Percentiles rank a stretch among this genome's conserved stretches.
phyloP scores from a whole-genome alignment of 1,140 invertebrate species.

The Marisa cornuarietis region DNA sequence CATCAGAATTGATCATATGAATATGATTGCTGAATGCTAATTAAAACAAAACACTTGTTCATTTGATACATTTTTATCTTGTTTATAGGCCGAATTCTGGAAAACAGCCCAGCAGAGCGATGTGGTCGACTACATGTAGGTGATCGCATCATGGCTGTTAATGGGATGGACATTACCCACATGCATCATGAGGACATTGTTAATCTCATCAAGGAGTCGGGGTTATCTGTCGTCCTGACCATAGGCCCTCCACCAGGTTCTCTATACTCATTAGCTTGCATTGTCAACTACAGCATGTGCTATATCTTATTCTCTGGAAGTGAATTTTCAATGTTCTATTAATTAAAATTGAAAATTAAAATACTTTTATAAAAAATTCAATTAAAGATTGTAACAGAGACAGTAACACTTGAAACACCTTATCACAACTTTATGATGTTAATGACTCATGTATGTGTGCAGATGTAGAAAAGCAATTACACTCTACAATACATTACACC shows the following conservation, averaged over 20 bases:
- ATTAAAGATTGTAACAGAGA: too few relatives aligned
- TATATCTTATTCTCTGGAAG: not conserved
- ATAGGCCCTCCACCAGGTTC: slow-evolving; percentile 72
- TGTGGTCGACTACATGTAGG: slow-evolving; percentile 91
- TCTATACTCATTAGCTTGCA: not conserved
- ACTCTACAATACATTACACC: too few relatives aligned
- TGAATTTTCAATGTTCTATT: too few relatives aligned
- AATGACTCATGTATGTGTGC: too few relatives aligned
- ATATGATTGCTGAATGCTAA: not conserved
- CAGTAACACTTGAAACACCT: too few relatives aligned
- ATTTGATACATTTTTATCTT: not conserved
- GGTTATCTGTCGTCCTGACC: slow-evolving; percentile 88
- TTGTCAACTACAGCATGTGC: too few relatives aligned
- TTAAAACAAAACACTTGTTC: slow-evolving; percentile 6
- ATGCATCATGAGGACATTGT: slow-evolving; percentile 97
- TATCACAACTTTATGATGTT: too few relatives aligned
- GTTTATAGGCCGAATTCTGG: slow-evolving; percentile 84
- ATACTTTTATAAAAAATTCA: too few relatives aligned
- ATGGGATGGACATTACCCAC: slow-evolving; percentile 89
- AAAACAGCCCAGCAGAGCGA: slow-evolving; percentile 92
- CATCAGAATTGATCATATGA: too few relatives aligned
- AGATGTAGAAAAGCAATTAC: too few relatives aligned
- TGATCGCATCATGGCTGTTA: slow-evolving; percentile 95
- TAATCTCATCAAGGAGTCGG: slow-evolving; percentile 91
- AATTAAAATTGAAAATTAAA: too few relatives aligned